These are phyloP conservation scores for Cremastinae sp. DNA, from an alignment of 2,888 invertebrate species.

Conservation along the genomic window DNA sequence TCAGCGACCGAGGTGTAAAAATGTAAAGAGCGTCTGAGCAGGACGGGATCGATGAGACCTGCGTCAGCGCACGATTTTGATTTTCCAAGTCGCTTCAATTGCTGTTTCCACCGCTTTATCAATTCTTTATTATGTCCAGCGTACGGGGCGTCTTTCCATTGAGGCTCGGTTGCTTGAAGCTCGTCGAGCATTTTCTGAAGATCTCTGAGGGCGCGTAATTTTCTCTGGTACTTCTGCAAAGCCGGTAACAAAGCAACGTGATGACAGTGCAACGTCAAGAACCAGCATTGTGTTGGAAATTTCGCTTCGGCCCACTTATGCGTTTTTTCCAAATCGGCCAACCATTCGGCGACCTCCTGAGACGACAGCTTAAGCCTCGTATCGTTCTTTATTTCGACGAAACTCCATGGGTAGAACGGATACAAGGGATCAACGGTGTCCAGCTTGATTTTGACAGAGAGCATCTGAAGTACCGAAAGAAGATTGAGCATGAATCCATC, in stretches of 20 bases:
- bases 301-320: constrained; percentile 90
- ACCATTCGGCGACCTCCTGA: constrained; percentile 90
- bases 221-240: constrained; percentile 90
- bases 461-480: constrained; percentile 92
- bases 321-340: constrained; percentile 84
- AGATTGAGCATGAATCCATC: constrained; percentile 98
- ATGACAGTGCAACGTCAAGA: constrained; percentile 95
- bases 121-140: constrained; percentile 91
- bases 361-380: constrained; percentile 92
- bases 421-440: constrained; percentile 94
- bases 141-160: constrained; percentile 89
- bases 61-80: constrained; percentile 96
- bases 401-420: constrained; percentile 90
- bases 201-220: constrained; percentile 89
- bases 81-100: constrained; percentile 87
- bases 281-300: constrained; percentile 98
- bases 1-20: constrained; percentile 94
- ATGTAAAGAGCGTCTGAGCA: constrained; percentile 90
- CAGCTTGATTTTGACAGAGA: constrained; percentile 93
- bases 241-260: constrained; percentile 95
- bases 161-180: constrained; percentile 88
- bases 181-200: constrained; percentile 94
- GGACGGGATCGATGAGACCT: constrained; percentile 90
- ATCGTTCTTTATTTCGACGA: constrained; percentile 88
- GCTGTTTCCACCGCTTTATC: constrained; percentile 92